Conservation (phyloP, 2,888 invertebrate species). For the Drosophila macrospina region DNA sequence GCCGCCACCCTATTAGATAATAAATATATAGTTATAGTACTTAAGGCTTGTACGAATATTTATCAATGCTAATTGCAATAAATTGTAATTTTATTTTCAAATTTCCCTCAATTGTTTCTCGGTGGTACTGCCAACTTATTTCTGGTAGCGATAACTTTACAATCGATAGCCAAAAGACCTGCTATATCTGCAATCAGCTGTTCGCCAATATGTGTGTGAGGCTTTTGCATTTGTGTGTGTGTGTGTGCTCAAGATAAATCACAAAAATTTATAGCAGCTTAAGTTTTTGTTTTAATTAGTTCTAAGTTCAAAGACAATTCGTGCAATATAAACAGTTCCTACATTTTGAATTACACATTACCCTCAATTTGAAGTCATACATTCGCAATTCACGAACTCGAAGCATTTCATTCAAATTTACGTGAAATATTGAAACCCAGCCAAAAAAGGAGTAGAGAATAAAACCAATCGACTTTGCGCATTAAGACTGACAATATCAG, state of each 20-base stretch:
- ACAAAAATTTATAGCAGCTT: conserved; percentile 36
- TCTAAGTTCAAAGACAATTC: conserved; percentile 44
- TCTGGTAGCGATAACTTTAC: conserved; percentile 16
- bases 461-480: conserved; percentile 16
- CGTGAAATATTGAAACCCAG: conserved; percentile 7
- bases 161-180: conserved; percentile 47
- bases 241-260: conserved; percentile 38
- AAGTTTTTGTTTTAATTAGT: conserved; percentile 42
- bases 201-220: conserved; percentile 20
- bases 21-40: conserved; percentile 34
- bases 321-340: conserved; percentile 53
- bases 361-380: not conserved
- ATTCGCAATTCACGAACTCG: conserved; percentile 9
- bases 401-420: conserved; percentile 60
- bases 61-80: conserved; percentile 69
- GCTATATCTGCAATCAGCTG: conserved; percentile 54
- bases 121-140: conserved; percentile 30
- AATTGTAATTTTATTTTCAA: conserved; percentile 55
- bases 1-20: conserved; percentile 66
- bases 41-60: conserved; percentile 60
- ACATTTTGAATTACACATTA: conserved; percentile 12
- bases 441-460: not conserved
- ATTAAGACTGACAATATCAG: conserved; percentile 44
- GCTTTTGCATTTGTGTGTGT: conserved; percentile 22
- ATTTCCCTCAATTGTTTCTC: not conserved